These are phyloP conservation scores for Drosophila albomicans DNA, from an alignment of 1,140 invertebrate species.

Conservation along the genomic window DNA sequence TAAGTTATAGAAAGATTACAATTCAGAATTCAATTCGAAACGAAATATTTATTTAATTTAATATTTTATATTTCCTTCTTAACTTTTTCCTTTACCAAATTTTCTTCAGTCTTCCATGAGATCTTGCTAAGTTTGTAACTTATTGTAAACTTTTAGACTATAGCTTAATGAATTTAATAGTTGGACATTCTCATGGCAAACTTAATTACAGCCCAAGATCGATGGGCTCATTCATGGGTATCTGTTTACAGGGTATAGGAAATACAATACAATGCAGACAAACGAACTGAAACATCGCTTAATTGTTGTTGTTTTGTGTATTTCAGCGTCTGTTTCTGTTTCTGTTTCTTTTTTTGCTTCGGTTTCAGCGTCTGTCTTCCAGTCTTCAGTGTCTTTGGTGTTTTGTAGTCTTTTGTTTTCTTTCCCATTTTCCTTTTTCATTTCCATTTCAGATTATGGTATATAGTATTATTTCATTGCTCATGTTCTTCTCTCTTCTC, in stretches of 20 bases:
- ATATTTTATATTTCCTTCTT: too few relatives aligned
- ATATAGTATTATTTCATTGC: constrained; percentile 15
- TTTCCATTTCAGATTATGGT: constrained; percentile 26
- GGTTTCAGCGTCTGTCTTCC: constrained; percentile 21
- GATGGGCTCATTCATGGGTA: too few relatives aligned
- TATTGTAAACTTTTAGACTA: too few relatives aligned
- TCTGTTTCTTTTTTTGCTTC: constrained; percentile 4
- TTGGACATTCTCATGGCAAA: not conserved
- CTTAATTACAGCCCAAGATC: not conserved
- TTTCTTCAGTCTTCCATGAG: too few relatives aligned
- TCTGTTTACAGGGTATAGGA: constrained; percentile 12
- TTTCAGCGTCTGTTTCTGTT: not conserved
- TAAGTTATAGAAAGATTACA: too few relatives aligned
- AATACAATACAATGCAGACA: constrained; percentile 8
- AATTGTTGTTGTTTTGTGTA: constrained; percentile 9
- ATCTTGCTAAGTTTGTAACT: too few relatives aligned
- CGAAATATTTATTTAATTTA: too few relatives aligned
- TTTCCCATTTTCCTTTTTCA: constrained; percentile 14
- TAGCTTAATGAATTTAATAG: not conserved
- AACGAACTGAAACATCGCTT: constrained; percentile 7
- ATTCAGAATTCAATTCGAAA: too few relatives aligned
- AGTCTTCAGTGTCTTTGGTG: constrained; percentile 17
- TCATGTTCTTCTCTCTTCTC: constrained; percentile 24
- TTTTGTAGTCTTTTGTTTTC: constrained; percentile 18
- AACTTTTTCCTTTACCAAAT: too few relatives aligned